Base-by-base conservation (phyloP, 2,888 invertebrate genomes). In the Scaptomyza polygonia region DNA sequence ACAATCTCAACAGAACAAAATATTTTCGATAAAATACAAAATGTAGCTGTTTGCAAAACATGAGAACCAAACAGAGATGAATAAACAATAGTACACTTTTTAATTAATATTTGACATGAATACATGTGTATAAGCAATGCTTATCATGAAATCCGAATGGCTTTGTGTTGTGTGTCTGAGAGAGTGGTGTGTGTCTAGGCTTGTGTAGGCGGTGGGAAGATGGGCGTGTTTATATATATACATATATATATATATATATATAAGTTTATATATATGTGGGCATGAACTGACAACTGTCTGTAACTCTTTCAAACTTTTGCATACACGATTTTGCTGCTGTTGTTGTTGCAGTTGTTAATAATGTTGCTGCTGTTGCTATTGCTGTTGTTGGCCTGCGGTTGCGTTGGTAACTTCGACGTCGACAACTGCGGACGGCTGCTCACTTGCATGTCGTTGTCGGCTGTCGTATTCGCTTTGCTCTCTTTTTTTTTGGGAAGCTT, bases 51-150 rank as follows among this genome's bases (percentile, higher is more conserved):
- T 32, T 32, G 34, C 9, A 29, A 40, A 21, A 30, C 11, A 12
- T 16, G 34, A 67, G 52, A 67, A 34, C 12, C 29, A 5, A 21
- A 49, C 30, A 2, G 6, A 14, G 14, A 39, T 14, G 14, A 36
- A 12, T 34, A 16, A 65, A 54, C 45, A 80, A 71, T 61, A 58
- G 40, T 54, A 73, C 67, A 78, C 71, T 85, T 87, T 89, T 89
- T 89, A 89, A 89, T 89, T 89, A 89, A 89, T 88, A 88, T 89
- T 89, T 88, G 89, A 89, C 89, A 88, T 79, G 86, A 77, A 79
- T 77, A 73, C 73, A 61, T n/a, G n/a, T n/a, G n/a, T 67, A 81
- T 77, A 80, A 82, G 75, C 79, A 72, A 74, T 73, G 70, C 77
- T 72, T 67, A 69, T 81, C 72, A 78, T 70, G 51, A 77, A 82